A percentile compares a stretch with the other conserved stretches of the same genome.
Conservation (phyloP, 2,888 invertebrate species). For the Apodemia mormo region DNA sequence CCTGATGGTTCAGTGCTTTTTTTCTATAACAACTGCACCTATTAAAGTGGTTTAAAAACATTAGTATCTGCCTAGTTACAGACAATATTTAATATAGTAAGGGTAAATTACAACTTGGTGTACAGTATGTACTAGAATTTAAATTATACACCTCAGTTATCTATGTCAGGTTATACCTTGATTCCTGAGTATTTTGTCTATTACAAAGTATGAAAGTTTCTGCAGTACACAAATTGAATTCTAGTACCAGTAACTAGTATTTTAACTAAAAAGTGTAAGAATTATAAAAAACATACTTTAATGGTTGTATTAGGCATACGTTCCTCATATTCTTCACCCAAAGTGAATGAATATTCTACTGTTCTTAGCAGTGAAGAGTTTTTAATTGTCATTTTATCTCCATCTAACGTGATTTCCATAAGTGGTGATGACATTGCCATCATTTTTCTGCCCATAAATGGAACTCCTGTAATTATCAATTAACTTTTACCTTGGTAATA, state of each 20-base stretch:
- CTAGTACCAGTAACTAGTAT: background rate
- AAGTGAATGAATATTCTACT: conserved; percentile 75
- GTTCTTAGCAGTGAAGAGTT: conserved; percentile 81
- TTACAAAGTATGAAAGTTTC: no score
- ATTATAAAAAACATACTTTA: conserved; percentile 45
- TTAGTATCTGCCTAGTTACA: no score
- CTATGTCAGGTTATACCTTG: no score
- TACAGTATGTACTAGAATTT: no score
- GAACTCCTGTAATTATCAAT: conserved; percentile 75
- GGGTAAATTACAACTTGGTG: no score
- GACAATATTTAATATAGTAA: no score
- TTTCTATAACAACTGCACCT: no score
- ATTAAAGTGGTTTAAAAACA: no score
- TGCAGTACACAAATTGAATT: background rate
- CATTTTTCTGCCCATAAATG: conserved; percentile 84
- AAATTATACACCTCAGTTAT: no score
- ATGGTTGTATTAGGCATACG: conserved; percentile 79
- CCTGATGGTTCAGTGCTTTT: no score
- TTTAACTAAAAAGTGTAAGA: background rate
- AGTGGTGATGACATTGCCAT: conserved; percentile 82
- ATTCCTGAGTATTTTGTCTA: no score
- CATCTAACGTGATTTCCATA: conserved; percentile 80
- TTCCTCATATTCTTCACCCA: conserved; percentile 85
- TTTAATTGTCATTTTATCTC: conserved; percentile 81
- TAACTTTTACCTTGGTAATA: background rate